A percentile compares a stretch with the other conserved stretches of the same genome.
Evolutionary conservation across 2,113 vertebrate genomes (phyloP).

Genomic region (Asarcornis scutulata): DNA sequence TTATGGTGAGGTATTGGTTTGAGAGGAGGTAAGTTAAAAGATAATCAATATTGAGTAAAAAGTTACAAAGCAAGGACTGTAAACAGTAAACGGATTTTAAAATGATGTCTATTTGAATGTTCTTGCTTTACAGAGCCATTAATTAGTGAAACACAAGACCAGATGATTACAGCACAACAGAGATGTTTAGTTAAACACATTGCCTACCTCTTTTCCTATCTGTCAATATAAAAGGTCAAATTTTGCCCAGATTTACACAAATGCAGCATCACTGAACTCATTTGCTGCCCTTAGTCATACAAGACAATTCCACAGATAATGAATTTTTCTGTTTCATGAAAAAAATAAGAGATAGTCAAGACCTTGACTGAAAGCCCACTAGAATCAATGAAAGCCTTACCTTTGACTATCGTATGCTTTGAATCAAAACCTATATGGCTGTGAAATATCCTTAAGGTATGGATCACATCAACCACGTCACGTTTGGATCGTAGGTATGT

Average conservation of each 20-base stretch:
- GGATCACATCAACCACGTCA: background rate
- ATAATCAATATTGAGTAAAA: conserved; percentile 23
- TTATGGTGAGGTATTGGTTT: background rate
- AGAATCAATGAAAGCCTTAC: background rate
- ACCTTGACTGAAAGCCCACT: background rate
- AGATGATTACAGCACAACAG: conserved; percentile 7
- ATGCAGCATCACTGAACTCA: background rate
- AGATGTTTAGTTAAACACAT: background rate
- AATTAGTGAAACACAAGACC: conserved; percentile 16
- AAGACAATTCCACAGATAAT: background rate
- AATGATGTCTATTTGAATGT: background rate
- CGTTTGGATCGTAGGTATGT: fast-evolving
- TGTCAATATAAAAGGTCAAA: background rate
- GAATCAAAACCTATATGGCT: background rate
- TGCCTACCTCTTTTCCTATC: background rate
- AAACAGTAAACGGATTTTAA: conserved; percentile 25
- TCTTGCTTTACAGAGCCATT: background rate
- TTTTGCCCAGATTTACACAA: background rate
- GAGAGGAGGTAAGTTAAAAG: background rate
- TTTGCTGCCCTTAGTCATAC: background rate
- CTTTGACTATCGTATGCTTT: background rate
- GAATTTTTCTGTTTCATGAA: background rate
- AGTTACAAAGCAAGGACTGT: background rate
- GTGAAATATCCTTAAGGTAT: background rate
- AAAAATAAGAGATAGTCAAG: background rate